phyloP scores from a whole-genome alignment of 2,888 invertebrate species.

The Macrosiphum euphorbiae region DNA sequence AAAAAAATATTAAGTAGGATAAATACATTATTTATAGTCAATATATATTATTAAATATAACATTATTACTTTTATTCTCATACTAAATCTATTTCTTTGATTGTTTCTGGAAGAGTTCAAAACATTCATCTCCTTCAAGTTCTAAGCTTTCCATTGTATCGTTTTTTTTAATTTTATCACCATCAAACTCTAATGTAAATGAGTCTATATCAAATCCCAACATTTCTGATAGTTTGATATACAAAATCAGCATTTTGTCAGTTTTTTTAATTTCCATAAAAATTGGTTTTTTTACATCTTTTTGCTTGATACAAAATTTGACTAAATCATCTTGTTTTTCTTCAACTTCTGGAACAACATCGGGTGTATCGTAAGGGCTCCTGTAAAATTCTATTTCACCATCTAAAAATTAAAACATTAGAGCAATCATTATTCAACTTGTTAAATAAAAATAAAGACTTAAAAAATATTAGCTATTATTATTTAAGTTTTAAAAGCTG shows the following conservation, averaged over 20 bases:
- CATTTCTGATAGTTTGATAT: constrained; percentile 40
- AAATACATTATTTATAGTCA: background rate
- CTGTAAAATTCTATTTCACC: constrained; percentile 45
- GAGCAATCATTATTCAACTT: background rate
- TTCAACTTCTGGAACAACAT: background rate
- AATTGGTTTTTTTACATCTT: constrained; percentile 16
- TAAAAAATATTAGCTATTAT: background rate
- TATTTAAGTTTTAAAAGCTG: background rate
- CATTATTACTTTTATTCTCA: background rate
- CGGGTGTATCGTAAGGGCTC: background rate
- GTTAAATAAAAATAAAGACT: background rate
- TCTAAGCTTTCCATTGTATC: constrained; percentile 54
- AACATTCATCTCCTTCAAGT: constrained; percentile 56
- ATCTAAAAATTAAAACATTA: constrained; percentile 33
- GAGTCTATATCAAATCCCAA: background rate
- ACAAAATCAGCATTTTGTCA: constrained; percentile 50
- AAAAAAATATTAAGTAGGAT: background rate
- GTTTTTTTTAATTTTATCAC: constrained; percentile 23
- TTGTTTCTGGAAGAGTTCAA: constrained; percentile 32
- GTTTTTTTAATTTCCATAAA: constrained; percentile 25
- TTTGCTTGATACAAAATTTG: constrained; percentile 10
- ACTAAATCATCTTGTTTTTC: background rate
- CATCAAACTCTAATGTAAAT: constrained; percentile 50
- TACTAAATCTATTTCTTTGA: background rate
- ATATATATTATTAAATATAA: background rate